Conservation (phyloP, 2,797 vertebrate species). For the Pseudochirops corinnae region DNA sequence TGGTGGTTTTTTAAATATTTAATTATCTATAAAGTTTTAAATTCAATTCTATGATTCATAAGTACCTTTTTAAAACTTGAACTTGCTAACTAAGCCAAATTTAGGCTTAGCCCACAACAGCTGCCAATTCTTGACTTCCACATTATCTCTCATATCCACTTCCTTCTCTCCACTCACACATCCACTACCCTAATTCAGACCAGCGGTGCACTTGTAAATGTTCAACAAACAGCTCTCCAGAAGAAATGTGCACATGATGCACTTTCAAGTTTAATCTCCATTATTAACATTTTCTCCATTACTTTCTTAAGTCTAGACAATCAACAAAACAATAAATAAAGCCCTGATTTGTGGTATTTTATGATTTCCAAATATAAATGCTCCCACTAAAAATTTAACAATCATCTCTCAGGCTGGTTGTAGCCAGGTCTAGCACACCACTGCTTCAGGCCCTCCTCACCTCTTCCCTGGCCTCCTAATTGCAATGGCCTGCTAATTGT, state of each 20-base stretch:
- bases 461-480: not conserved
- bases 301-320: not conserved
- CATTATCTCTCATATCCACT: not conserved
- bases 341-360: not conserved
- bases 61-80: too few species aligned
- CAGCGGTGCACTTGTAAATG: not conserved
- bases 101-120: not conserved
- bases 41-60: too few species aligned
- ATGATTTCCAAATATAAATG: not conserved
- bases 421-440: not conserved
- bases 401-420: not conserved
- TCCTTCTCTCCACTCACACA: not conserved
- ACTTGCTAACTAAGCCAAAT: not conserved
- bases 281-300: not conserved
- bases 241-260: not conserved
- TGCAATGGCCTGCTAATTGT: not conserved
- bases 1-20: too few species aligned
- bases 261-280: not conserved
- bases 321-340: not conserved
- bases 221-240: not conserved
- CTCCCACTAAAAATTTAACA: not conserved
- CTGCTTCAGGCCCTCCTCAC: not conserved
- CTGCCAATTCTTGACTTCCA: not conserved
- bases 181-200: not conserved
- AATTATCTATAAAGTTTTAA: too few species aligned